These are phyloP conservation scores for Macrotus californicus DNA, from an alignment of 2,113 vertebrate species.

Conservation along the genomic window DNA sequence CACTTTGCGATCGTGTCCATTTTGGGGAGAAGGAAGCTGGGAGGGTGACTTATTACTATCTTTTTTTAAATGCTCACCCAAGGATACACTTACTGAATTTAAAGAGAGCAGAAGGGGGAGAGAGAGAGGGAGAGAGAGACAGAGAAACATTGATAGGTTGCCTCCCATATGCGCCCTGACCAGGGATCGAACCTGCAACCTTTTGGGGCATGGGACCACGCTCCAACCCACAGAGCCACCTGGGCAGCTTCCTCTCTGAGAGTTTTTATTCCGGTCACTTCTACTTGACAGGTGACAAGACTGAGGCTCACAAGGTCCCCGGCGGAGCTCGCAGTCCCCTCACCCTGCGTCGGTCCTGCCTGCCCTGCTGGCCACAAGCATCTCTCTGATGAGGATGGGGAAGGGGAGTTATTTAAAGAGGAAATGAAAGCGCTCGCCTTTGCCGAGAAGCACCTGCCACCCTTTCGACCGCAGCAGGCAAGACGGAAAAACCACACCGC, in stretches of 20 bases:
- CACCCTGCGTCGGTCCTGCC: accelerated
- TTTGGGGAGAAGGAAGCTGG: not conserved
- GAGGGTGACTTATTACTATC: no score
- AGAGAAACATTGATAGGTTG: no score
- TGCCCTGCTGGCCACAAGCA: accelerated
- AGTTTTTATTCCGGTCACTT: not conserved
- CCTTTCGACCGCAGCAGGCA: not conserved
- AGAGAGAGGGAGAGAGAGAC: no score
- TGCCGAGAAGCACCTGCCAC: not conserved
- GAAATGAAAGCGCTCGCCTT: accelerated
- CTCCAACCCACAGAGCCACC: no score
- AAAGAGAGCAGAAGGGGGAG: no score
- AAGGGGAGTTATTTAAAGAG: not conserved
- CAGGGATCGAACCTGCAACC: no score
- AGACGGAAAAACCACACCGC: not conserved
- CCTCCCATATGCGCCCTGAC: no score
- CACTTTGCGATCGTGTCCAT: not conserved
- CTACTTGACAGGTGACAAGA: accelerated
- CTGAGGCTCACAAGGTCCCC: not conserved
- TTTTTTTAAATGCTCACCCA: no score
- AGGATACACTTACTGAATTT: no score
- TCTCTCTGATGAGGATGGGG: not conserved
- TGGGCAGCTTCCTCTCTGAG: not conserved
- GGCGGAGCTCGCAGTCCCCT: not conserved
- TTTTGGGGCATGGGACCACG: no score